Base-by-base conservation (phyloP, 2,113 vertebrate species). In the Atlantisia rogersi region DNA sequence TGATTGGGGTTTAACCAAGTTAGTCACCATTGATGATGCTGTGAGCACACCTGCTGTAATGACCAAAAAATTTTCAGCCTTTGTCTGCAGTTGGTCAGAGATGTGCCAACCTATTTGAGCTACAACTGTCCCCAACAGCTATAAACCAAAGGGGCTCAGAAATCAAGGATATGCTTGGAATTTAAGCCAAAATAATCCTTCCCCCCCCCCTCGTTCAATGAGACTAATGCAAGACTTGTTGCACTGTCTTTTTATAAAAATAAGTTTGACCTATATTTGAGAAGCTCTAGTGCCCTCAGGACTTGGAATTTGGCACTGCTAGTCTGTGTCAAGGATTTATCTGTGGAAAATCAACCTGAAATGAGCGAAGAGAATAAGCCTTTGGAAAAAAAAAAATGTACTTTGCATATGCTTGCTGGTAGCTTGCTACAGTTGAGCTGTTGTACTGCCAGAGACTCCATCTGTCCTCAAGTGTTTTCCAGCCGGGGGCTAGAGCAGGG, bases 361-460 rank as follows among this genome's bases (percentile, higher is more conserved):
- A 71, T 78, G 69, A 88, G 42, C 0, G 22, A 75, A 94, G 59
- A 29, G 80, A 90, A 88, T 92, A 95, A 4, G 11, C 56, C 53
- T 81, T 81, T 64, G 42, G 39, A 39, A 12, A 39, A 12, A 12
- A 78, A 68, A 19, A 28, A 48, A 5, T 20, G 52, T 82, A 19
- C 35, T 63, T 97, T 92, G 83, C 76, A 59, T 94, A 86, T 94
- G 88, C 69, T 92, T 1, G 1, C 53, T 92, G 91, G 71, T 95
- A 71, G 42, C 83, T 92, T 75, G 76, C 60, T 96, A 12, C 69
- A 81, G 76, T 86, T 91, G 77, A 94, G 92, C 80, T 92, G 73
- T 86, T 94, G 86, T 2, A 9, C 71, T 95, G 95, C 84, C 95
- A 92, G 89, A 75, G 73, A 84, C 73, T 96, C 93, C 92, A 86